Conservation (phyloP, 2,888 invertebrate genomes). For the Mesoligia furuncula region DNA sequence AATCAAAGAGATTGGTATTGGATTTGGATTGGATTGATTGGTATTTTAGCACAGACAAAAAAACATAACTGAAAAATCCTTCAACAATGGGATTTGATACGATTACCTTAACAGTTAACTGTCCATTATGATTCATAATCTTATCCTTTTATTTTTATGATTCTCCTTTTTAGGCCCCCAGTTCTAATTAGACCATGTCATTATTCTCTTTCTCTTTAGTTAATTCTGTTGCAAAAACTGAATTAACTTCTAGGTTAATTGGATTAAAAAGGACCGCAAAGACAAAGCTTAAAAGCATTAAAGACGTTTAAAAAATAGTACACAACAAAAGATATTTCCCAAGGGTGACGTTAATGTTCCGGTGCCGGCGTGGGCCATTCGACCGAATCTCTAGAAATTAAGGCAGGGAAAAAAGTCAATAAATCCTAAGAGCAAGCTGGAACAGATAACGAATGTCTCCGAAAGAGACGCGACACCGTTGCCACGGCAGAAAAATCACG, state of each 20-base stretch:
- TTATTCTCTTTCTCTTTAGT: not conserved
- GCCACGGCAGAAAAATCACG: slow-evolving; percentile 65
- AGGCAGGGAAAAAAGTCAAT: slow-evolving; percentile 88
- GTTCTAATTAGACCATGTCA: not conserved
- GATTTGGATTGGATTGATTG: no score
- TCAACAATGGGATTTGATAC: no score
- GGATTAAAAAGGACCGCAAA: slow-evolving; percentile 60
- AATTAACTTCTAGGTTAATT: slow-evolving; percentile 60
- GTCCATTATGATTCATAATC: no score
- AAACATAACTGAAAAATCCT: no score
- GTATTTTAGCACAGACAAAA: no score
- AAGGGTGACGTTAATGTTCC: slow-evolving; percentile 87
- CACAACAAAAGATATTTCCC: slow-evolving; percentile 88
- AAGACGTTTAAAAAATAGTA: slow-evolving; percentile 85
- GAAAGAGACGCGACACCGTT: slow-evolving; percentile 67
- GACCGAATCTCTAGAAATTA: slow-evolving; percentile 89
- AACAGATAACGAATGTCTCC: slow-evolving; percentile 85
- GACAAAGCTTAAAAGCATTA: slow-evolving; percentile 66
- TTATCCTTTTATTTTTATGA: no score
- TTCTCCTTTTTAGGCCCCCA: no score
- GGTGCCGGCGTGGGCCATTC: slow-evolving; percentile 87
- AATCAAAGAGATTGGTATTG: no score
- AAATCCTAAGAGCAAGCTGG: slow-evolving; percentile 85
- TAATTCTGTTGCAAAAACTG: slow-evolving; percentile 19
- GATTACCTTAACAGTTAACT: no score